These are phyloP conservation scores for Cataglyphis cursor DNA, from an alignment of 2,888 invertebrate species.

Conservation along the genomic window DNA sequence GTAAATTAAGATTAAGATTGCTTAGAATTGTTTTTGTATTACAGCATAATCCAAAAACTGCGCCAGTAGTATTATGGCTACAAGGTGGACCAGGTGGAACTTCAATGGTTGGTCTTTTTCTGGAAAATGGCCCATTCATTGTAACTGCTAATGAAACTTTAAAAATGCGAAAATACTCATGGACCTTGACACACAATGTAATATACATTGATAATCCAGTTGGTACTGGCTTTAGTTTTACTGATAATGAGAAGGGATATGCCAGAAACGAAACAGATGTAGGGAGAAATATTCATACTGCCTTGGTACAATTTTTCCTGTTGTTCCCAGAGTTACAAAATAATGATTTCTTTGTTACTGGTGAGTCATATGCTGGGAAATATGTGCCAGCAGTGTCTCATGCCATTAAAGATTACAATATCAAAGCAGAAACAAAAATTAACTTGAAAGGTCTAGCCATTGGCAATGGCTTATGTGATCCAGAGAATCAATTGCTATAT, in stretches of 20 bases:
- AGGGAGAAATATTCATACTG: slow-evolving; percentile 92
- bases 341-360: slow-evolving; percentile 94
- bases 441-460: slow-evolving; percentile 92
- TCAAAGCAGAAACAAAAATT: slow-evolving; percentile 89
- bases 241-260: slow-evolving; percentile 92
- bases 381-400: slow-evolving; percentile 93
- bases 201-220: slow-evolving; percentile 98
- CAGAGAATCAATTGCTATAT: slow-evolving; percentile 92
- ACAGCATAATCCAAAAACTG: slow-evolving; percentile 87
- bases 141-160: slow-evolving; percentile 88
- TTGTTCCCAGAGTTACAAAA: slow-evolving; percentile 92
- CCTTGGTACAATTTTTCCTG: slow-evolving; percentile 93
- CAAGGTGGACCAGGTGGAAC: slow-evolving; percentile 95
- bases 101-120: slow-evolving; percentile 93
- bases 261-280: slow-evolving; percentile 93
- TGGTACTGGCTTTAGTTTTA: slow-evolving; percentile 97
- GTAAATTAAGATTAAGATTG: neutral
- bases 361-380: slow-evolving; percentile 96
- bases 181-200: slow-evolving; percentile 93
- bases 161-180: slow-evolving; percentile 91
- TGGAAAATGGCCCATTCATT: slow-evolving; percentile 93
- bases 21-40: slow-evolving; percentile 40
- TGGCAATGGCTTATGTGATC: slow-evolving; percentile 94
- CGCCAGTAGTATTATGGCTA: slow-evolving; percentile 94
- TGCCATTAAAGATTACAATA: slow-evolving; percentile 91